Evolutionary conservation across 2,113 vertebrate genomes (phyloP).

Genomic region (Hirundichthys speculiger): DNA sequence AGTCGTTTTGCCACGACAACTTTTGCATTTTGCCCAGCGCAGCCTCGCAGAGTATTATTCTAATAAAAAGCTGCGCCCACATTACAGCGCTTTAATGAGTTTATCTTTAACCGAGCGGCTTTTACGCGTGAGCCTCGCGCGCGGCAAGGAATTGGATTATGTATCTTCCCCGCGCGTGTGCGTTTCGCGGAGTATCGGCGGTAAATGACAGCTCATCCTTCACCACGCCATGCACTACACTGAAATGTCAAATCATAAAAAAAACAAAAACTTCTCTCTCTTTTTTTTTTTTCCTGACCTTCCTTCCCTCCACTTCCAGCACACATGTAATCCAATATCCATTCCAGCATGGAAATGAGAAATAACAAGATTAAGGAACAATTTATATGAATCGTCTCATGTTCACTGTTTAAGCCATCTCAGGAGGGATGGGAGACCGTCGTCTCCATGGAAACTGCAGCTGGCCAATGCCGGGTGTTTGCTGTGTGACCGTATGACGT

Average conservation of each 20-base stretch:
- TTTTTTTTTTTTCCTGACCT: slow-evolving; percentile 1
- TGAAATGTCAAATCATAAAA: slow-evolving; percentile 36
- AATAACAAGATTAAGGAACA: slow-evolving; percentile 81
- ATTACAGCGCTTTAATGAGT: too few species aligned
- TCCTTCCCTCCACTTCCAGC: slow-evolving; percentile 27
- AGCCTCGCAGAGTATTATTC: neutral
- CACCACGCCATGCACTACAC: neutral
- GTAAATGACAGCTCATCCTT: neutral
- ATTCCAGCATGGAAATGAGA: slow-evolving; percentile 76
- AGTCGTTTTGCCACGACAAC: neutral
- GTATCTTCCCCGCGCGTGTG: neutral
- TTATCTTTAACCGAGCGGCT: neutral
- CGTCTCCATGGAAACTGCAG: slow-evolving; percentile 82
- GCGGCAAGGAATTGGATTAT: neutral
- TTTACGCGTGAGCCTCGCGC: neutral
- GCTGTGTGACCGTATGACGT: slow-evolving; percentile 61
- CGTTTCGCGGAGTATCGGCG: slow-evolving; percentile 9
- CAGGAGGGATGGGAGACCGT: slow-evolving; percentile 58
- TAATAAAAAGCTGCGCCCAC: neutral
- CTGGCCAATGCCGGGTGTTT: slow-evolving; percentile 64
- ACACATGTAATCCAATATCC: slow-evolving; percentile 69
- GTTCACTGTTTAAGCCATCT: slow-evolving; percentile 75
- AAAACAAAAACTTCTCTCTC: too few species aligned
- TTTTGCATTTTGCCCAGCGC: neutral
- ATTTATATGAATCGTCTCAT: slow-evolving; percentile 76